phyloP scores from a whole-genome alignment of 2,113 vertebrate genomes.

The Psittacula cyanocephala region DNA sequence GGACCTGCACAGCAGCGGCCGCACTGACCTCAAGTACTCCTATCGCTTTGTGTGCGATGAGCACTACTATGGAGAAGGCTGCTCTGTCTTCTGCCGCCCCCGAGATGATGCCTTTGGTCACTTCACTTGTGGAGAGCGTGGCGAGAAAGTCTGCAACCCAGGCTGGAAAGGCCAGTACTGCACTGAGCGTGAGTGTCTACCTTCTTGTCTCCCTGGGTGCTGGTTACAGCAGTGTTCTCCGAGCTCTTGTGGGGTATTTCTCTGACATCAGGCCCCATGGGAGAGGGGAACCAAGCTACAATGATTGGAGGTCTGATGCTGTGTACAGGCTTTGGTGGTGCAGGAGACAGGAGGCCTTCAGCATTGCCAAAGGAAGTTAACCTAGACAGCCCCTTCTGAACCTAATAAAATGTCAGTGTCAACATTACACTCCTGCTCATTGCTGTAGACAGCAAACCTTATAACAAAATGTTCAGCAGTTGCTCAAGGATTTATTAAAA shows the following conservation, averaged over 20 bases:
- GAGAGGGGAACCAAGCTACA: background rate
- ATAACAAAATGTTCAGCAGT: background rate
- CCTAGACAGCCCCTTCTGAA: background rate
- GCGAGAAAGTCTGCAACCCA: conserved; percentile 94
- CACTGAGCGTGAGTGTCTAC: conserved; percentile 88
- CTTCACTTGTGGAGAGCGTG: conserved; percentile 94
- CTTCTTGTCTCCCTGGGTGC: background rate
- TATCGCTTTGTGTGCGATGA: conserved; percentile 96
- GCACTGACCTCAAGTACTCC: conserved; percentile 93
- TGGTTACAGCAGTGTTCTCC: background rate
- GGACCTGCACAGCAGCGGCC: conserved; percentile 88
- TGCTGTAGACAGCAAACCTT: background rate
- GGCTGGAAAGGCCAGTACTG: conserved; percentile 98
- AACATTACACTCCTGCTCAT: background rate
- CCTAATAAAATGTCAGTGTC: background rate
- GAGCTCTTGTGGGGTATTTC: background rate
- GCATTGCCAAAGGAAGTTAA: background rate
- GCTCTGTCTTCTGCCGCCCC: conserved; percentile 95
- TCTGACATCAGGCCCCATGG: background rate
- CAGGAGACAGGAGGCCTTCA: background rate
- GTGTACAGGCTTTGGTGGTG: background rate
- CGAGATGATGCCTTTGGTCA: conserved; percentile 95
- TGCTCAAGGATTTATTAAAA: background rate
- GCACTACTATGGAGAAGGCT: conserved; percentile 96
- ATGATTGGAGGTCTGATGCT: background rate